Conservation (phyloP, 2,888 invertebrate species). For the Philopedon plagiatum region DNA sequence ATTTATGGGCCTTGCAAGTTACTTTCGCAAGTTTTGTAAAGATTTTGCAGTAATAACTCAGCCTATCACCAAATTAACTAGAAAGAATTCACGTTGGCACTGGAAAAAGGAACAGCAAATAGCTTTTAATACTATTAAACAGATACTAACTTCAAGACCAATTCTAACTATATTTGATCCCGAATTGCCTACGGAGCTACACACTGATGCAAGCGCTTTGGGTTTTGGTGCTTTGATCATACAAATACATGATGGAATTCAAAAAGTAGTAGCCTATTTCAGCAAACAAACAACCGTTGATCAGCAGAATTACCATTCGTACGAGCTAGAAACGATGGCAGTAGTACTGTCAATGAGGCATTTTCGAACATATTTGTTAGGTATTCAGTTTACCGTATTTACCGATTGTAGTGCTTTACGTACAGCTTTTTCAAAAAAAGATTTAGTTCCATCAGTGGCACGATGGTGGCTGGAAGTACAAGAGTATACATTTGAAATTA, state of each 20-base stretch:
- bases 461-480: too few relatives aligned
- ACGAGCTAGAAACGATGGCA: too few relatives aligned
- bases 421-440: too few relatives aligned
- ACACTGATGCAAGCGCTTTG: slow-evolving; percentile 51
- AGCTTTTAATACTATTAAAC: slow-evolving; percentile 23
- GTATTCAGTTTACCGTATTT: too few relatives aligned
- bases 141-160: slow-evolving; percentile 46
- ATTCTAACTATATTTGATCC: slow-evolving; percentile 48
- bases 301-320: too few relatives aligned
- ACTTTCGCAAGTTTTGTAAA: slow-evolving; percentile 58
- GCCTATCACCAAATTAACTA: slow-evolving; percentile 34
- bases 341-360: too few relatives aligned
- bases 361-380: too few relatives aligned
- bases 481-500: too few relatives aligned
- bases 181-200: slow-evolving; percentile 43
- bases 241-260: slow-evolving; percentile 38
- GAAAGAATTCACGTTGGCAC: background rate
- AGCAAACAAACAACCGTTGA: too few relatives aligned
- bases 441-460: too few relatives aligned
- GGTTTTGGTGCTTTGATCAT: slow-evolving; percentile 50
- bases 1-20: slow-evolving; percentile 59
- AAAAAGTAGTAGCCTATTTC: slow-evolving; percentile 46
- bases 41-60: slow-evolving; percentile 48
- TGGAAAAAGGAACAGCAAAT: slow-evolving; percentile 13
- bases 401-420: too few relatives aligned